Base-by-base conservation (phyloP, 1,140 invertebrate genomes). In the Lepidotrigona ventralis region DNA sequence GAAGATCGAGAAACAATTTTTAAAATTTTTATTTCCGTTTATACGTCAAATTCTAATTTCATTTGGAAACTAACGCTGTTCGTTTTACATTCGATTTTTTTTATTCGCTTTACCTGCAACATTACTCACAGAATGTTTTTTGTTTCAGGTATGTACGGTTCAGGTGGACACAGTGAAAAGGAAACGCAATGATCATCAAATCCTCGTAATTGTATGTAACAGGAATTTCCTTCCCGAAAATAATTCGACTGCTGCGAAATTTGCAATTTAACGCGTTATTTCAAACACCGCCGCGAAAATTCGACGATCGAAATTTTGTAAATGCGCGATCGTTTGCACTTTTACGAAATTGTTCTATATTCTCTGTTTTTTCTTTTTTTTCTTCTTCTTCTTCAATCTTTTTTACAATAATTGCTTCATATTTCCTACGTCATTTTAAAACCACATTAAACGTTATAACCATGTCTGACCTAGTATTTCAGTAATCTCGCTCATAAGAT, bases 121-220 rank as follows among this genome's bases (percentile, higher is more conserved):
- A 15, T 70, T 46, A 14, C 11, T 70, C 26, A 63, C 12, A 46
- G 46, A 8, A n/a, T 21, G 12, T 3, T 29, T 39, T 33, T 33
- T 23, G 21, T 58, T 77, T 3, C 74, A 77, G 81, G 74, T 77
- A 82, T 15, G 74, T 77, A 60, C 11, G n/a, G 33, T 29, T 29
- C 26, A 46, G 33, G 14, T 23, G 51, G 14, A 39, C 17, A 19
- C 19, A 56, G 3, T 0, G 15, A 19, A 15, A 29, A 23, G n/a
- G 5, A 46, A 75, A 58, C 26, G 33, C 23, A 9, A 71, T 14
- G 19, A 39, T 23, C 53, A 19, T 29, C 19, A n/a, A 39, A 53
- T 8, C 8, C 6, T 8, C 39, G 39, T 46, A 8, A 46, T 46
- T 29, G 58, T 46, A 21, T 46, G 46, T 73, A 81, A 54, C 58